Evolutionary conservation across 2,797 vertebrate species (phyloP).

Genomic region (Enteromius treurensis): DNA sequence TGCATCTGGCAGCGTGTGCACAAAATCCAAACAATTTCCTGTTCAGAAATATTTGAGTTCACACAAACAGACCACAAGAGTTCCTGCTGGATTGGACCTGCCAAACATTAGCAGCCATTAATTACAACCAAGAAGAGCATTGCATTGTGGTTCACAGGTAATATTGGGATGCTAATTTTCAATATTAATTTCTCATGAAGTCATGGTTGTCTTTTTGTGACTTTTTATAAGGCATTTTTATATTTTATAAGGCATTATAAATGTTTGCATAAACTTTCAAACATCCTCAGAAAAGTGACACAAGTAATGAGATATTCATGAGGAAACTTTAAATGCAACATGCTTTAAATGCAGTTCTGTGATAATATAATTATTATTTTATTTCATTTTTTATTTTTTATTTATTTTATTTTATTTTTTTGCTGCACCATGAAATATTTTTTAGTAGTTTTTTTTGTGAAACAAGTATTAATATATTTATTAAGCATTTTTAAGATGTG

Average conservation of each 20-base stretch:
- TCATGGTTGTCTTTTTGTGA: no score
- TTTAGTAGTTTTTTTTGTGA: no score
- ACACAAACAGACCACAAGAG: constrained; percentile 89
- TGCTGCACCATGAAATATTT: background rate
- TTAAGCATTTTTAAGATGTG: no score
- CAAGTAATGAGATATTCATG: background rate
- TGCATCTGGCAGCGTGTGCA: constrained; percentile 86
- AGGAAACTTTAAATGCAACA: background rate
- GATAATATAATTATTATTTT: no score
- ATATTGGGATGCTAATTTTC: background rate
- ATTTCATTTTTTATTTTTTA: no score
- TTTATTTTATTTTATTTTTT: background rate
- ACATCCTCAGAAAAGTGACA: no score
- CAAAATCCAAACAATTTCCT: constrained; percentile 89
- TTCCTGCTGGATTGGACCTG: constrained; percentile 88
- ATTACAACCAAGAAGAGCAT: constrained; percentile 84
- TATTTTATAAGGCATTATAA: no score
- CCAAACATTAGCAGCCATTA: constrained; percentile 89
- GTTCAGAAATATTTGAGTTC: constrained; percentile 90
- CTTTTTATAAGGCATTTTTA: no score
- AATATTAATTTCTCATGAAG: background rate
- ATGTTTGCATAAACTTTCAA: no score
- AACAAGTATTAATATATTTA: no score
- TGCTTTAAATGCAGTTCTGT: no score
- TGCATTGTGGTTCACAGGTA: background rate